A percentile compares a stretch with the other conserved stretches of the same genome.
phyloP scores from a whole-genome alignment of 2,797 vertebrate species.

The Sarcoramphus papa region DNA sequence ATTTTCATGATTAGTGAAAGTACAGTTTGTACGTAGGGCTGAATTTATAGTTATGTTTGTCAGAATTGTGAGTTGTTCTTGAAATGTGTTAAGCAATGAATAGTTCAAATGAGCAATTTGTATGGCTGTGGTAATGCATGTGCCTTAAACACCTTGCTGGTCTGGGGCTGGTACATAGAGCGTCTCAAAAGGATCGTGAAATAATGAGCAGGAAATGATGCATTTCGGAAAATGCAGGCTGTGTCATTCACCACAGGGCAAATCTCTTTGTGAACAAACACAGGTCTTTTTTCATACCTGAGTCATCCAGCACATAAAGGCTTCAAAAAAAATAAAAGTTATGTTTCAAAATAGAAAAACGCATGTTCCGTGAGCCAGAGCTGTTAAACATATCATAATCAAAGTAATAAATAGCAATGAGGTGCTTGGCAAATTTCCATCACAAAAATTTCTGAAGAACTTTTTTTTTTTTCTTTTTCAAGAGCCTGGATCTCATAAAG shows the following conservation, averaged over 20 bases:
- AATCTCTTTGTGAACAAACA: neutral
- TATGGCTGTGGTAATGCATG: neutral
- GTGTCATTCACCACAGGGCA: constrained; percentile 34
- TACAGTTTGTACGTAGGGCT: neutral
- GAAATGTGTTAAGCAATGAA: neutral
- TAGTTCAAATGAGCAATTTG: neutral
- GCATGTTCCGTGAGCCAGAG: neutral
- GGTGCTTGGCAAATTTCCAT: neutral
- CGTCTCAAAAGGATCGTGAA: neutral
- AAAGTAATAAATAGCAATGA: neutral
- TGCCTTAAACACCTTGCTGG: neutral
- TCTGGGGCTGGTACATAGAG: neutral
- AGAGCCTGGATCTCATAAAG: neutral
- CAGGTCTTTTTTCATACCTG: constrained; percentile 3
- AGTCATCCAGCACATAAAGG: constrained; percentile 1
- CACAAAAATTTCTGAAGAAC: neutral
- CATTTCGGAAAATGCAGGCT: constrained; percentile 5
- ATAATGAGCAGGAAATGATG: constrained; percentile 46
- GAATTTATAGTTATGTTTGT: neutral
- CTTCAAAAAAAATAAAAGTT: neutral
- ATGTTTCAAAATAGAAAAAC: constrained; percentile 5
- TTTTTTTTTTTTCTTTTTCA: neutral
- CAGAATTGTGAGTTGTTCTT: neutral
- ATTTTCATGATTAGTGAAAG: neutral
- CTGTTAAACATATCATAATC: neutral